These are phyloP conservation scores for Xanthorhoe spadicearia DNA, from an alignment of 2,888 invertebrate species.

Conservation along the genomic window DNA sequence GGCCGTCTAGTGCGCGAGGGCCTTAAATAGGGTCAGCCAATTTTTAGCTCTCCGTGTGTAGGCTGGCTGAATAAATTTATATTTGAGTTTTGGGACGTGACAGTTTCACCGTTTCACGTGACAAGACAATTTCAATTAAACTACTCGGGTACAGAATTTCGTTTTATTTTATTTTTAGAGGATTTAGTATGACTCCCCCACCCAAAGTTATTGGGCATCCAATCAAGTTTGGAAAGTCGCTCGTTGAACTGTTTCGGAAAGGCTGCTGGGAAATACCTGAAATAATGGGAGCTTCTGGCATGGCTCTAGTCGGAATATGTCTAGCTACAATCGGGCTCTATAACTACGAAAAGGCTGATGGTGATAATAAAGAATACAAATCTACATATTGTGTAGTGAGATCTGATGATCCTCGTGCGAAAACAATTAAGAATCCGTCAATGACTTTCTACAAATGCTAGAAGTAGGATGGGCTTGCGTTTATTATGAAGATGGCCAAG, in stretches of 20 bases:
- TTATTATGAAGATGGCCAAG: background rate
- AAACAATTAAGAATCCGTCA: constrained; percentile 65
- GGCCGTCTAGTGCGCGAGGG: no score
- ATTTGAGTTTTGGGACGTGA: no score
- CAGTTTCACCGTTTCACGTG: background rate
- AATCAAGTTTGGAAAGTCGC: constrained; percentile 58
- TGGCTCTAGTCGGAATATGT: constrained; percentile 84
- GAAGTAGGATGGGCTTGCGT: background rate
- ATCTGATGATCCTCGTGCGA: constrained; percentile 86
- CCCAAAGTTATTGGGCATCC: constrained; percentile 63
- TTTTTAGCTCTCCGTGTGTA: no score
- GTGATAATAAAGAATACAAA: constrained; percentile 88
- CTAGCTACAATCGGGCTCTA: constrained; percentile 71
- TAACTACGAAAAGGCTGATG: constrained; percentile 80
- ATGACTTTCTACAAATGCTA: constrained; percentile 51
- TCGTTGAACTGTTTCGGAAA: constrained; percentile 60
- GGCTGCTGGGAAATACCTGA: constrained; percentile 90
- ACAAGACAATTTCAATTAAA: background rate
- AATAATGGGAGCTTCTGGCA: constrained; percentile 83
- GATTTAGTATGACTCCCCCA: constrained; percentile 45
- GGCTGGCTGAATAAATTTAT: no score
- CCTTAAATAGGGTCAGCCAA: no score
- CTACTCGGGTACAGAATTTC: no score
- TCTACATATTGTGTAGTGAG: constrained; percentile 85
- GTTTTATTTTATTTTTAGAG: background rate